phyloP scores from a whole-genome alignment of 2,888 invertebrate species.

The Andricus quercusramuli region DNA sequence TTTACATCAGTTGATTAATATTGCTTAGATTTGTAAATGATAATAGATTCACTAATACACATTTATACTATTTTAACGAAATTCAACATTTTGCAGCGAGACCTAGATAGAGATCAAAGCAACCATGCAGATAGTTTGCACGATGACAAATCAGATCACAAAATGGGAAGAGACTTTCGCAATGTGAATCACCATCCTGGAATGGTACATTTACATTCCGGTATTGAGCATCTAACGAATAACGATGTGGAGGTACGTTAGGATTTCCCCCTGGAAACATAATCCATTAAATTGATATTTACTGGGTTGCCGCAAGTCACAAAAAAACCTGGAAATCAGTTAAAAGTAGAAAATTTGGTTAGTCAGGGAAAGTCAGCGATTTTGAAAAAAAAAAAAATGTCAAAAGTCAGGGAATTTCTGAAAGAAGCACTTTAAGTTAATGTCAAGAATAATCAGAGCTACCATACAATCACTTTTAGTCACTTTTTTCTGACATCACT shows the following conservation, averaged over 20 bases:
- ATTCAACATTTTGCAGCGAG: constrained; percentile 59
- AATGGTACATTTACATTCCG: constrained; percentile 72
- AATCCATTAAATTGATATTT: not conserved
- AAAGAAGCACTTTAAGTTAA: no score
- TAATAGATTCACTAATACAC: not conserved
- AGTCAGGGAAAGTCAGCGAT: no score
- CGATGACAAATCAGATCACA: constrained; percentile 72
- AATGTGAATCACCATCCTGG: constrained; percentile 70
- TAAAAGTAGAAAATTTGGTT: no score
- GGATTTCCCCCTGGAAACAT: not conserved
- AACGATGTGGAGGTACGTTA: constrained; percentile 71
- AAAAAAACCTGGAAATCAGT: no score
- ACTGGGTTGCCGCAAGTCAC: no score
- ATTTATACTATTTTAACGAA: not conserved
- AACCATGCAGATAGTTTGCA: constrained; percentile 71
- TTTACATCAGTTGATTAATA: constrained; percentile 62
- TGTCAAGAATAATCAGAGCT: no score
- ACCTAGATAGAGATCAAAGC: constrained; percentile 69
- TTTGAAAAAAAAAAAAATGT: no score
- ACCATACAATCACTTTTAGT: no score
- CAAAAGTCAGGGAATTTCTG: no score
- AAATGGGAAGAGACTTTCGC: constrained; percentile 72
- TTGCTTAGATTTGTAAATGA: not conserved
- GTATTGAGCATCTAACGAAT: constrained; percentile 73
- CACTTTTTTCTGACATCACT: no score